Evolutionary conservation across 2,888 invertebrate genomes (phyloP).

Genomic region (Eucriotettix oculatus): DNA sequence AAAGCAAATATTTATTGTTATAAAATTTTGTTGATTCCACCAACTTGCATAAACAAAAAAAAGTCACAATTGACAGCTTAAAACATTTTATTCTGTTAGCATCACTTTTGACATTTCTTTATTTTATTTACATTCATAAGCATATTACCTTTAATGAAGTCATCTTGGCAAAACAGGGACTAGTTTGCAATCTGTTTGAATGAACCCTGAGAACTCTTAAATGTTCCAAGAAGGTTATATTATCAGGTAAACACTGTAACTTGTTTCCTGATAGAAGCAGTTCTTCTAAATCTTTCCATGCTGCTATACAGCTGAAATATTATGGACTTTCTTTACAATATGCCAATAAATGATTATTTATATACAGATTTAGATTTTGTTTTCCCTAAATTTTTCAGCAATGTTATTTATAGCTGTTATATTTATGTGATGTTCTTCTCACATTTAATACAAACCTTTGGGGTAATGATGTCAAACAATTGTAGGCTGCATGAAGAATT

Average conservation of each 20-base stretch:
- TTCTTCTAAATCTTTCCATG: conserved; percentile 68
- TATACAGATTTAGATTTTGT: background rate
- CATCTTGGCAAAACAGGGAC: conserved; percentile 61
- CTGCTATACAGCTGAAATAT: conserved; percentile 41
- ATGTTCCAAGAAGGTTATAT: conserved; percentile 51
- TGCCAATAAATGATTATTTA: background rate
- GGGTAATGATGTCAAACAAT: conserved; percentile 54
- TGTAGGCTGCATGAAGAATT: conserved; percentile 61
- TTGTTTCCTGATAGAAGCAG: conserved; percentile 68
- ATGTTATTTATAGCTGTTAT: background rate
- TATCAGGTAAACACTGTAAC: conserved; percentile 56
- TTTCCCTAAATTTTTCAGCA: background rate
- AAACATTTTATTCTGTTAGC: too few relatives aligned
- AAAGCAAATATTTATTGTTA: too few relatives aligned
- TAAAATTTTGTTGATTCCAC: too few relatives aligned
- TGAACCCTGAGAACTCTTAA: conserved; percentile 62
- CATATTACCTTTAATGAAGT: conserved; percentile 42
- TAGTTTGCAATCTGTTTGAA: conserved; percentile 58
- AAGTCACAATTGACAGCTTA: too few relatives aligned
- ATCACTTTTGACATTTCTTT: too few relatives aligned
- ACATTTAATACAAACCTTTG: conserved; percentile 32
- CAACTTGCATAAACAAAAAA: too few relatives aligned
- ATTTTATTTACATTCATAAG: too few relatives aligned
- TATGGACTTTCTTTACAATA: background rate
- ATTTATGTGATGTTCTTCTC: background rate